Conservation (phyloP, 2,797 vertebrate species). For the Muraenolepis orangiensis region DNA sequence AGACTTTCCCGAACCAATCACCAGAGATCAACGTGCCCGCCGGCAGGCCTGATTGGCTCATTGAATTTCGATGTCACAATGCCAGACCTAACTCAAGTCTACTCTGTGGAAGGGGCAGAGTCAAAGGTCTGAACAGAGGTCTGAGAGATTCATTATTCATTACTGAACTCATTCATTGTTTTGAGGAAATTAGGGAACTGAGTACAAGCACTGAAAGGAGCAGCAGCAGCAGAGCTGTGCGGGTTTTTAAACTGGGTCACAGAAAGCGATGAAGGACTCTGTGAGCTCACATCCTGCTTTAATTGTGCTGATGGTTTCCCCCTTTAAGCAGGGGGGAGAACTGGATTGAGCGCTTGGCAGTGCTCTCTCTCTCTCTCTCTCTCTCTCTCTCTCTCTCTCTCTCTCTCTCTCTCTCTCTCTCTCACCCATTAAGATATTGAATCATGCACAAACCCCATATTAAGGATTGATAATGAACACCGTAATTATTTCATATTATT, state of each 20-base stretch:
- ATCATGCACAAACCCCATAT: neutral
- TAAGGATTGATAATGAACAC: neutral
- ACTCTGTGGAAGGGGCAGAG: too few species aligned
- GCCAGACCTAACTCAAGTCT: too few species aligned
- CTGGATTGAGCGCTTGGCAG: conserved; percentile 36
- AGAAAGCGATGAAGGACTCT: conserved; percentile 51
- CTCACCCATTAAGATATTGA: neutral
- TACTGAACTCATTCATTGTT: neutral
- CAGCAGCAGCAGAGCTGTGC: neutral
- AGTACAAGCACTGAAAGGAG: neutral
- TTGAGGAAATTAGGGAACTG: neutral
- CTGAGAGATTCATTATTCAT: conserved; percentile 1
- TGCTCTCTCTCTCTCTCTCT: neutral
- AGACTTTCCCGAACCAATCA: too few species aligned
- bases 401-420: neutral
- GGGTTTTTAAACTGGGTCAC: conserved; percentile 25
- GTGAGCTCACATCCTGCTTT: conserved; percentile 44
- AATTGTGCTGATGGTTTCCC: conserved; percentile 52
- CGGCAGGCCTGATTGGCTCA: too few species aligned
- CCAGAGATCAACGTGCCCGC: too few species aligned
- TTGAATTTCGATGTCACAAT: too few species aligned
- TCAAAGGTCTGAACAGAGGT: too few species aligned
- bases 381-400: neutral
- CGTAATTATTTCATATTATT: neutral
- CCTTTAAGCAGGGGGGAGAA: conserved; percentile 37